Base-by-base conservation (phyloP, 2,888 invertebrate species). In the Rapana venosa region DNA sequence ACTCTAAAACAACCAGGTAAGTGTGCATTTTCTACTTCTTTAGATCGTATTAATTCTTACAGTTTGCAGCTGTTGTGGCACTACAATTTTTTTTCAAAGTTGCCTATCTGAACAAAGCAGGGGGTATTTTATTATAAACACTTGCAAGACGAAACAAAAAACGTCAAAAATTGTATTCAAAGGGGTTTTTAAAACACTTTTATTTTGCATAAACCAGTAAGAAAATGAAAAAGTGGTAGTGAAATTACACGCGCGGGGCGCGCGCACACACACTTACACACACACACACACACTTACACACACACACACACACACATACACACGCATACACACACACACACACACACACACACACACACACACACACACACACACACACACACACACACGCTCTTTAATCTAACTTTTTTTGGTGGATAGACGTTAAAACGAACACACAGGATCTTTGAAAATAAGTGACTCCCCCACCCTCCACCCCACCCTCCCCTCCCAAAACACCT, bases 331-430 rank as follows among this genome's bases (percentile, higher is more conserved):
- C 74, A n/a, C n/a, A n/a, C 74, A 8, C n/a, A 74, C 74, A 8
- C 74, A 1, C 1, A 5, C 74, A 17, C 74, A 0, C 74, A 26
- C n/a, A 1, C 22, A 22, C 70, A 22, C 15, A 70, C 70, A 0
- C 70, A 74, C n/a, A 74, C n/a, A n/a, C n/a, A 74, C n/a, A 74
- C 6, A 74, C 74, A 74, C 74, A 74, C 74, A 74, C 74, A n/a
- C n/a, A n/a, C 74, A 5, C n/a, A 4, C 61, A 13, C 47, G 47
- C 8, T 47, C 47, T 47, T 5, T 47, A 47, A 47, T 47, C 47
- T 47, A 47, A 8, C 47, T 5, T 8, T 47, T 47, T 5, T 47
- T 47, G 8, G 47, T 47, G 47, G 47, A 47, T 8, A 47, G 47
- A 47, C 47, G 47, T 47, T 47, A 47, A 47, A 47, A 47, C 47